phyloP scores from a whole-genome alignment of 2,888 invertebrate species.

The Sepiola atlantica region DNA sequence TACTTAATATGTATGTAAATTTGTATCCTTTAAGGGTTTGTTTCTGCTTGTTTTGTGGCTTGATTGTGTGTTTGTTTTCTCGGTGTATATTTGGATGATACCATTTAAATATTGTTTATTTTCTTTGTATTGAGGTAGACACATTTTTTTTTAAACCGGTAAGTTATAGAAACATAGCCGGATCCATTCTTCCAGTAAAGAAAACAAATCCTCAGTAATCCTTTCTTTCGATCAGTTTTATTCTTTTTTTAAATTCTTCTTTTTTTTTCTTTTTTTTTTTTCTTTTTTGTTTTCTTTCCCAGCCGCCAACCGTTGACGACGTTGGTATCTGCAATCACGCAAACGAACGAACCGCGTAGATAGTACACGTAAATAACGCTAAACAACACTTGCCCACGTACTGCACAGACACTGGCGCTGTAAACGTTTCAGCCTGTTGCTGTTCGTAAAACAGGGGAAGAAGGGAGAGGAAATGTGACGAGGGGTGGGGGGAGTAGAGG shows the following conservation, averaged over 20 bases:
- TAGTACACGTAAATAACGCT: conserved; percentile 9
- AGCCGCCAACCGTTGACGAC: background rate
- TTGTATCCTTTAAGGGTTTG: background rate
- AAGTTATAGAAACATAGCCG: background rate
- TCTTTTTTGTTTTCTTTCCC: background rate
- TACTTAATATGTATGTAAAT: background rate
- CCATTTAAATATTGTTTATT: background rate
- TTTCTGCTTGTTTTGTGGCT: too few species aligned
- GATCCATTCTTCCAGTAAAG: background rate
- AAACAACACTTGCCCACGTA: background rate
- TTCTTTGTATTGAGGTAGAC: background rate
- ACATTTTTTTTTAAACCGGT: background rate
- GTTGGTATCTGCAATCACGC: background rate
- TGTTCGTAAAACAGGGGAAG: background rate
- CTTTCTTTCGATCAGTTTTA: background rate
- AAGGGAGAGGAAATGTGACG: background rate
- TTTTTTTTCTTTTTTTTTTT: background rate
- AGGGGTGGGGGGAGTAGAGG: background rate
- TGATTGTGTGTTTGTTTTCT: background rate
- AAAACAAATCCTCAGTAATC: background rate
- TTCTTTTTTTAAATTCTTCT: background rate
- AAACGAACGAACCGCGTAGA: background rate
- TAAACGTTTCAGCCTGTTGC: background rate
- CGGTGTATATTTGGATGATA: background rate
- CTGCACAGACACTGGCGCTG: background rate